Base-by-base conservation (phyloP, 30 jellyfish, hydroid and myxozoan species). In the Aurelia sp. region DNA sequence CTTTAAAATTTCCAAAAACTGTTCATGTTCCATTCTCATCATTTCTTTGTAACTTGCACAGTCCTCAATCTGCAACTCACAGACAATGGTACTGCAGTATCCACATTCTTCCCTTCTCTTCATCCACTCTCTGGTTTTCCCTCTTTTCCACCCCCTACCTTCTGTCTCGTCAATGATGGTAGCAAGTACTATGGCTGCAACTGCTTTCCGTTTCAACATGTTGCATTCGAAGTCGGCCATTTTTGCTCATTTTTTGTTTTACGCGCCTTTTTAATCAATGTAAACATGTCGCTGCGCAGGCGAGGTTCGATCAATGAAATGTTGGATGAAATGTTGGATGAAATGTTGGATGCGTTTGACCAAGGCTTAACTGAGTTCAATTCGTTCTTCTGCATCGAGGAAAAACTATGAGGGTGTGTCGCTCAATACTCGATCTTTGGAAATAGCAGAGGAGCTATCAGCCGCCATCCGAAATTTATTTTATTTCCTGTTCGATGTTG, bases 21-120 rank as follows among this genome's bases (percentile, higher is more conserved):
- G 63, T 52, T 22, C 79, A 27, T 76, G 87, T 27, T 53, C 58
- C 87, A 58, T 76, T 76, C 89, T 35, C 89, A 79, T 79, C 89
- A 79, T 79, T 65, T 79, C 89, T 44, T 64, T 79, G 84, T 61
- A 79, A 40, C 89, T 50, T 11, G 71, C 82, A 53, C 33, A 27
- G 2, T 27, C 33, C 33, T 27, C 33, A 27, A 27, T 27, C 33
- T 27, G 33, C 33, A 27, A 44, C 82, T 79, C 89, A 16, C 82
- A 61, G 27, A 62, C 89, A 33, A 79, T 62, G 27, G 31, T 60
- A 31, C 47, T 65, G 80, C 50, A 41, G 59, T 20, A 79, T 20
- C 81, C 85, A 11, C 50, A 1, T 35, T 79, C 82, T 47, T 41
- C 57, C 52, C 89, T 79, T 65, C 89, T 47, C 71, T 79, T 79